A percentile compares a stretch with the other conserved stretches of the same genome.
Conservation (phyloP, 2,113 vertebrate genomes). For the Phasianus colchicus region DNA sequence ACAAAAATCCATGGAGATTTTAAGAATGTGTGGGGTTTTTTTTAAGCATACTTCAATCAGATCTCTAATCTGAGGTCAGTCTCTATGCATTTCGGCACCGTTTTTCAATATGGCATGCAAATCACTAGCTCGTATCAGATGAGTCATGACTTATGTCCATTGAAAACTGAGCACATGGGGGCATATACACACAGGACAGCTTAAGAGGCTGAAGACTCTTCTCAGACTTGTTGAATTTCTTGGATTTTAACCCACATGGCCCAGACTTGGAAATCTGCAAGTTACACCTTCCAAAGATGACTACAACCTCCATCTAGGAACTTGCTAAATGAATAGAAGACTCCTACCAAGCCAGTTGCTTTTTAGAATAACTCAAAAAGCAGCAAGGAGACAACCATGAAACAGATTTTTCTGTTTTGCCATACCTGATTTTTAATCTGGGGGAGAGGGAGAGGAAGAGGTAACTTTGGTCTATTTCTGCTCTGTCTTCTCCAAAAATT, state of each 20-base stretch:
- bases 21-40: not conserved
- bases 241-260: not conserved
- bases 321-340: not conserved
- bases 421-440: not conserved
- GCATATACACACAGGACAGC: not conserved
- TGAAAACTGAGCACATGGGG: not conserved
- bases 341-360: not conserved
- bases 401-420: not conserved
- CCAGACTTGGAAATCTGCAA: fast-evolving
- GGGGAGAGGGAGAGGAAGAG: no score
- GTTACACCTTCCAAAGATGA: not conserved
- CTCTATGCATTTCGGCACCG: not conserved
- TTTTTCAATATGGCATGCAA: not conserved
- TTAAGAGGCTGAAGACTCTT: not conserved
- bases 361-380: not conserved
- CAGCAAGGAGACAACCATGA: not conserved
- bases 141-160: fast-evolving
- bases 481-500: not conserved
- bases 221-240: not conserved
- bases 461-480: not conserved
- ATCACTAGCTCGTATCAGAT: not conserved
- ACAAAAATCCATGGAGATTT: not conserved
- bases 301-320: fast-evolving
- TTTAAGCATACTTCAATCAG: not conserved
- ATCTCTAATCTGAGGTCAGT: not conserved